Conservation (phyloP, 2,888 invertebrate genomes). For the Hypselothyrea guttata region DNA sequence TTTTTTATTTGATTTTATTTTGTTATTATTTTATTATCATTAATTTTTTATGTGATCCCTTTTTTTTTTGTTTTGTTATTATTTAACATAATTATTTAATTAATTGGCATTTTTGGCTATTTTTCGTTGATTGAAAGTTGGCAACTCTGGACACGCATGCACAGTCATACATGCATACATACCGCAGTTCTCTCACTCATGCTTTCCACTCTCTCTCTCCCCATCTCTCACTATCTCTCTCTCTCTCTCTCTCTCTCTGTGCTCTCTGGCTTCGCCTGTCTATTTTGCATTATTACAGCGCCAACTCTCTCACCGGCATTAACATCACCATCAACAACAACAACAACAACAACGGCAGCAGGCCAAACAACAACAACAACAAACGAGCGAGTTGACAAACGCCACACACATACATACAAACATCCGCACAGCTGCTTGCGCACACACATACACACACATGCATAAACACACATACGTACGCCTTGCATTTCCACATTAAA, state of each 20-base stretch:
- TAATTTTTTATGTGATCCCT: no score
- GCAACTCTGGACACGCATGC: slow-evolving; percentile 40
- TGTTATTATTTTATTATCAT: no score
- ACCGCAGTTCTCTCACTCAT: slow-evolving; percentile 42
- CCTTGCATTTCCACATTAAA: slow-evolving; percentile 33
- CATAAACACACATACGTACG: slow-evolving; percentile 18
- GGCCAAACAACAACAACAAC: not conserved
- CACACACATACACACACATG: slow-evolving; percentile 29
- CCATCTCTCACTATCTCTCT: slow-evolving; percentile 28
- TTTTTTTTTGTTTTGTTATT: no score
- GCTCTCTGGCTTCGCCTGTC: slow-evolving; percentile 28
- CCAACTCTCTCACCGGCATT: slow-evolving; percentile 44
- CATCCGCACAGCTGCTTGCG: slow-evolving; percentile 50
- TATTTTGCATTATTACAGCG: slow-evolving; percentile 58
- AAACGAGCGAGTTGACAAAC: no score
- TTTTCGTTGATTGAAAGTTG: no score
- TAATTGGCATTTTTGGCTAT: no score
- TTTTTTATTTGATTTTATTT: no score
- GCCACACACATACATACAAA: slow-evolving; percentile 16
- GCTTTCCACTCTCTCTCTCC: slow-evolving; percentile 27
- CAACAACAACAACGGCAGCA: slow-evolving; percentile 14
- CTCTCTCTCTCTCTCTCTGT: slow-evolving; percentile 19
- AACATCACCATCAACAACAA: slow-evolving; percentile 27
- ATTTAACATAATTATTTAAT: no score
- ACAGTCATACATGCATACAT: slow-evolving; percentile 19